Base-by-base conservation (phyloP, 2,797 vertebrate genomes). In the Oceanodroma leucorhoa region DNA sequence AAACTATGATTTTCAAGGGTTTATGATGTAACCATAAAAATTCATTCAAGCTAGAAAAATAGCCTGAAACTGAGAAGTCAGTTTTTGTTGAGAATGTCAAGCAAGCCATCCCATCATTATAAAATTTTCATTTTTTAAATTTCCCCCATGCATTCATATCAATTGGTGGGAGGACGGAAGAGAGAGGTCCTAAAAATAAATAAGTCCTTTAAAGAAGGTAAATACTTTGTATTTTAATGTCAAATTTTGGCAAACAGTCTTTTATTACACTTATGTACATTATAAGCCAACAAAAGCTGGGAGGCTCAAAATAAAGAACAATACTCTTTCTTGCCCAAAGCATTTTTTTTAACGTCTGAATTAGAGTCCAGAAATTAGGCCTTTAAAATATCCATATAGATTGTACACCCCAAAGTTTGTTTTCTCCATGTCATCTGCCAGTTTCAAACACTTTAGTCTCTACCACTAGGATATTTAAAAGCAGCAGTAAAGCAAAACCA, bases 1-100 rank as follows among this genome's bases (percentile, higher is more conserved):
- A 93, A 96, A 96, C 67, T 43, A 82, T 88, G 87, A 93, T 96
- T 96, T 97, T 95, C 82, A 96, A 94, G 87, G 78, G 82, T 96
- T 97, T 97, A 86, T 89, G 10, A 95, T 83, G 86, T 83, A 94
- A 94, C 43, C 32, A 65, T 95, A 96, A 97, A 96, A 95, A 96
- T 90, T 97, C 83, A 85, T 87, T 97, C 82, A 88, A 69, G 40
- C 53, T 79, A 92, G 86, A 87, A 97, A 96, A 96, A 90, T 60
- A 95, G 84, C 85, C 94, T 91, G 90, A 96, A 97, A 93, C 60
- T 40, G 88, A 95, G 90, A 96, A 73, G 29, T 89, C 32, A 21
- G 54, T 64, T 95, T 94, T 93, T 92, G 71, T 80, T 94, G 64
- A 94, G 91, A 97, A 72, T 79, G 71, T 95, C 70, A 97, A 87